Base-by-base conservation (phyloP, 2,113 vertebrate species). In the Periophthalmodon schlosseri region DNA sequence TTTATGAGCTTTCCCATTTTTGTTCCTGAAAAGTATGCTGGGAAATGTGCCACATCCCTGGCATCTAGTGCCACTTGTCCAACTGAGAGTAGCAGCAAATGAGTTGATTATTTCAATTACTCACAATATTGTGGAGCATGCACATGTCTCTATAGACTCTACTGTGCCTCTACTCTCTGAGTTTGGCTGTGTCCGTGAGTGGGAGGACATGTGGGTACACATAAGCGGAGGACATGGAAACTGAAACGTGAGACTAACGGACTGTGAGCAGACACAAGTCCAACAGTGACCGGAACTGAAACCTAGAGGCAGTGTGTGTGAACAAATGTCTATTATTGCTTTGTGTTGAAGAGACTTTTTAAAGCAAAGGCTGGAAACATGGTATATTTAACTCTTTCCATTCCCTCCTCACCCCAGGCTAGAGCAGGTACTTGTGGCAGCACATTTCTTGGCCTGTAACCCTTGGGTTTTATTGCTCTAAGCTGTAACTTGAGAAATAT, bases 391-490 rank as follows among this genome's bases (percentile, higher is more conserved):
- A 86, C 70, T 67, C 69, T 87, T 87, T 87, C 76, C 77, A 70
- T 71, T 75, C 79, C 73, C 70, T 66, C 71, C 70, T 77, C 68
- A 73, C 88, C 80, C 71, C 54, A 75, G 88, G 89, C 84, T 9
- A 74, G 64, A n/a, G 49, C 80, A 84, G 77, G 79, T 87, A 81
- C 86, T 80, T 85, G 88, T 88, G 80, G 83, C 24, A n/a, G 82
- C 87, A 83, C 87, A 87, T 89, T 76, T 88, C 78, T 84, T 88
- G 75, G 78, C 86, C 85, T 84, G 57, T 81, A 84, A 87, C 75
- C 72, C 28, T 28, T 28, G 21, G 67, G 54, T 82, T 87, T 88
- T 86, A 89, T 88, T 83, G 80, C 88, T 83, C 72, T 21, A 5
- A 83, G 86, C 82, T 78, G 84, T 81, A 85, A 89, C 81, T 74